Percentiles rank a stretch among this genome's conserved stretches.
Conservation (phyloP, 2,888 invertebrate genomes). For the Ormyrus thymus region DNA sequence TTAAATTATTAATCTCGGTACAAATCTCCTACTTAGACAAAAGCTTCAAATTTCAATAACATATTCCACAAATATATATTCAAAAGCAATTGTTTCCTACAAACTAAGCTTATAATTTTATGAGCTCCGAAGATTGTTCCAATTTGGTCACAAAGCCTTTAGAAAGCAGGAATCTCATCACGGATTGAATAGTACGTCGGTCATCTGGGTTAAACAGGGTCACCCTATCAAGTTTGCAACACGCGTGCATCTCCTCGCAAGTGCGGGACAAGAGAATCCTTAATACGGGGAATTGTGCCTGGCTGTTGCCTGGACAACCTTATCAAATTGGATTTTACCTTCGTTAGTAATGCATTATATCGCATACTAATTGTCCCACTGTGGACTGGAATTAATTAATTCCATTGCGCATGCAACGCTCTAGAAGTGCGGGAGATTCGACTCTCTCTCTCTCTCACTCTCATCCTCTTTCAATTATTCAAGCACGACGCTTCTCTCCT, state of each 20-base stretch:
- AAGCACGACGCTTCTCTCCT: slow-evolving; percentile 14
- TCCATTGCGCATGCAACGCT: slow-evolving; percentile 32
- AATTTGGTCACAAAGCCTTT: too few relatives aligned
- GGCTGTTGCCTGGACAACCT: neutral
- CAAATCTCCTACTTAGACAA: too few relatives aligned
- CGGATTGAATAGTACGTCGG: neutral
- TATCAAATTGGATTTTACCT: slow-evolving; percentile 38
- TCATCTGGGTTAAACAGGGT: neutral
- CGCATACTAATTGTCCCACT: slow-evolving; percentile 38
- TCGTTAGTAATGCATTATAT: slow-evolving; percentile 43
- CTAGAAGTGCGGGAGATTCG: neutral
- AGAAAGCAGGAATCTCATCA: too few relatives aligned
- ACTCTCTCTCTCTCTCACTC: neutral
- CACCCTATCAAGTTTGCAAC: neutral
- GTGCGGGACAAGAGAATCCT: neutral
- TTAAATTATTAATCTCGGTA: too few relatives aligned
- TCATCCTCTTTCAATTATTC: slow-evolving; percentile 28
- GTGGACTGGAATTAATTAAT: slow-evolving; percentile 36
- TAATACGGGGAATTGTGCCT: neutral
- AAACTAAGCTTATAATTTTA: too few relatives aligned
- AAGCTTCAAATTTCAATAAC: too few relatives aligned
- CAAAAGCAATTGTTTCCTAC: too few relatives aligned
- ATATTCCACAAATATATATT: too few relatives aligned
- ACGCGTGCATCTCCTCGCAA: neutral
- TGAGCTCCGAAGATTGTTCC: too few relatives aligned